Conservation (phyloP, 2,888 invertebrate species). For the Clivina fossor region DNA sequence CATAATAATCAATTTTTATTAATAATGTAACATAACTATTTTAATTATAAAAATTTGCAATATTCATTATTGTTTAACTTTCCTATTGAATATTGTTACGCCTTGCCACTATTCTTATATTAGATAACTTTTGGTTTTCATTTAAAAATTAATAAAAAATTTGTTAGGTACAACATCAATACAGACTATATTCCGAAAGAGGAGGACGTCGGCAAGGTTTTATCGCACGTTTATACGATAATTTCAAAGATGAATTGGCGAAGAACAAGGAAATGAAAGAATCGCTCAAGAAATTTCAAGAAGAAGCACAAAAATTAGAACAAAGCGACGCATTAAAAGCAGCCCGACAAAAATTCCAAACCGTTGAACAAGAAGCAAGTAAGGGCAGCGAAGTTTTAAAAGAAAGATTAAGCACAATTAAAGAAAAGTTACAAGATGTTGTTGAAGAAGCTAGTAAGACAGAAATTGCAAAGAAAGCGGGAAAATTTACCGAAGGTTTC, state of each 20-base stretch:
- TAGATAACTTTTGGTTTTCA: no score
- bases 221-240: slow-evolving; percentile 85
- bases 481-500: slow-evolving; percentile 76
- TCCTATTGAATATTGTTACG: no score
- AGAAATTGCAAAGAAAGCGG: slow-evolving; percentile 90
- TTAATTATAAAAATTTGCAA: no score
- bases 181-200: slow-evolving; percentile 43
- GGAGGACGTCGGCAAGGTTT: slow-evolving; percentile 67
- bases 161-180: no score
- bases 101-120: no score
- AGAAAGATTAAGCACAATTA: slow-evolving; percentile 81
- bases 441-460: slow-evolving; percentile 92
- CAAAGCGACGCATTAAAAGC: slow-evolving; percentile 95
- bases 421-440: slow-evolving; percentile 83
- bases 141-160: no score
- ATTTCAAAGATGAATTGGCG: slow-evolving; percentile 89
- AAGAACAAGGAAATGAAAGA: slow-evolving; percentile 99
- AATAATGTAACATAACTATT: no score
- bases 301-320: slow-evolving; percentile 95
- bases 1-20: no score
- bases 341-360: slow-evolving; percentile 88
- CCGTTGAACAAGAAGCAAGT: slow-evolving; percentile 91
- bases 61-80: no score
- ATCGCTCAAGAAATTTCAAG: slow-evolving; percentile 90
- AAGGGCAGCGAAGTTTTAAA: slow-evolving; percentile 84